Percentiles rank a stretch among this genome's conserved stretches.
phyloP scores from a whole-genome alignment of 2,888 invertebrate genomes.

The Scelioninae gen. 1 region DNA sequence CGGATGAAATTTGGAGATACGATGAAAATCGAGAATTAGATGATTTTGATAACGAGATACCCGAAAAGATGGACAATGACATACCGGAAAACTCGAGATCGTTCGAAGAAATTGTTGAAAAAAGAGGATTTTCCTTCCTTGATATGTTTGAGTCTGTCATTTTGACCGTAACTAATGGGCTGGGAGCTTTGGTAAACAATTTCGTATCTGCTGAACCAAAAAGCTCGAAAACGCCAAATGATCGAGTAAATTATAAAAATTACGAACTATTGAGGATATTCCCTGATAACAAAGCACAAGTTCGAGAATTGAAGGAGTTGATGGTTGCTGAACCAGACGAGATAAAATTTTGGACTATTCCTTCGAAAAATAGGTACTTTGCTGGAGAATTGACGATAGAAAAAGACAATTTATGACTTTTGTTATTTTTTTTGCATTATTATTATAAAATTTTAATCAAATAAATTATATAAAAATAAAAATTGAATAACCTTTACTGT shows the following conservation, averaged over 20 bases:
- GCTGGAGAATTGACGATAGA: too few relatives aligned
- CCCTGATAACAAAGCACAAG: conserved; percentile 84
- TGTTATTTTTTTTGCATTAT: too few relatives aligned
- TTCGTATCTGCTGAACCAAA: conserved; percentile 78
- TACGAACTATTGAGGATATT: conserved; percentile 86
- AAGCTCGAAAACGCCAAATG: conserved; percentile 61
- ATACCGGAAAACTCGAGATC: conserved; percentile 42
- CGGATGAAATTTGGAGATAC: conserved; percentile 58
- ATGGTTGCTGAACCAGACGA: conserved; percentile 85
- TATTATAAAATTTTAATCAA: too few relatives aligned
- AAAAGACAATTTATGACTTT: too few relatives aligned
- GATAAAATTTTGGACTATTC: conserved; percentile 87
- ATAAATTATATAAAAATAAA: neutral
- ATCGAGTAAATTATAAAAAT: conserved; percentile 85
- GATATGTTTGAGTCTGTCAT: conserved; percentile 78
- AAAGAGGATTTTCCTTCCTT: conserved; percentile 77
- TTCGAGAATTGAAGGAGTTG: conserved; percentile 84
- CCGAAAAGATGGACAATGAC: conserved; percentile 28
- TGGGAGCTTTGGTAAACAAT: conserved; percentile 77
- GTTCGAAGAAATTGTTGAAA: neutral
- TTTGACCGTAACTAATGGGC: conserved; percentile 75
- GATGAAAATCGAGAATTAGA: conserved; percentile 50
- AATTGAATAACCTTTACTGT: too few relatives aligned
- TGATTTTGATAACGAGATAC: conserved; percentile 25
- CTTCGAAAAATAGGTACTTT: conserved; percentile 83